A percentile compares a stretch with the other conserved stretches of the same genome.
These are phyloP conservation scores for Pangasius larnaudii DNA, from an alignment of 2,797 vertebrate species.

Conservation along the genomic window DNA sequence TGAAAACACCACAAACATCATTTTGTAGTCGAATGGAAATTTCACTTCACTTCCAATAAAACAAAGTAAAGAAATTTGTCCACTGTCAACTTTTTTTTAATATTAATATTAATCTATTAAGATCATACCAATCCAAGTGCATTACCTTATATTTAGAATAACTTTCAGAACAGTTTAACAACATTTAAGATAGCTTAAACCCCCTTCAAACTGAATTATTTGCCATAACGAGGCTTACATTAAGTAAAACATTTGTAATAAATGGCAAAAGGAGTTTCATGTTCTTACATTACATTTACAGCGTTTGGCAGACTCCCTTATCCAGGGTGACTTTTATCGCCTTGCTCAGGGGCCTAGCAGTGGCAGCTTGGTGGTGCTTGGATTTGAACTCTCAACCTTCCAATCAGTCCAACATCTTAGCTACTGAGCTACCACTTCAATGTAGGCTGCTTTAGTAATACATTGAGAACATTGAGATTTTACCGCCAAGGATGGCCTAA, in stretches of 20 bases:
- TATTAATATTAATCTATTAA: neutral
- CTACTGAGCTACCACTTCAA: no score
- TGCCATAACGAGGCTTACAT: neutral
- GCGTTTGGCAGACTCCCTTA: no score
- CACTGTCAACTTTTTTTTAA: neutral
- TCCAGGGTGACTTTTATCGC: no score
- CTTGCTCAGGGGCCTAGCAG: no score
- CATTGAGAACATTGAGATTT: neutral
- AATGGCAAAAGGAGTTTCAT: neutral
- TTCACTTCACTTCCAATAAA: conserved; percentile 80
- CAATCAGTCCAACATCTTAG: no score
- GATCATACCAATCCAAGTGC: conserved; percentile 43
- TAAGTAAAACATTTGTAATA: neutral
- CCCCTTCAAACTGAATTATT: neutral
- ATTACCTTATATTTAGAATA: neutral
- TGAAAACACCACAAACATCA: conserved; percentile 59
- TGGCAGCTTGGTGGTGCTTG: no score
- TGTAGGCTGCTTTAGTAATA: neutral
- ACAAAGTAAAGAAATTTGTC: conserved; percentile 55
- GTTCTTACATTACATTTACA: neutral
- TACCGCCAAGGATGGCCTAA: neutral
- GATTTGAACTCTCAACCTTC: no score
- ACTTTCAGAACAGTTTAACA: neutral
- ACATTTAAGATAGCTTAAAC: neutral
- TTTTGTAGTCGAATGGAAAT: conserved; percentile 75